phyloP scores from a whole-genome alignment of 2,888 invertebrate species.

The Megastigmus dorsalis region DNA sequence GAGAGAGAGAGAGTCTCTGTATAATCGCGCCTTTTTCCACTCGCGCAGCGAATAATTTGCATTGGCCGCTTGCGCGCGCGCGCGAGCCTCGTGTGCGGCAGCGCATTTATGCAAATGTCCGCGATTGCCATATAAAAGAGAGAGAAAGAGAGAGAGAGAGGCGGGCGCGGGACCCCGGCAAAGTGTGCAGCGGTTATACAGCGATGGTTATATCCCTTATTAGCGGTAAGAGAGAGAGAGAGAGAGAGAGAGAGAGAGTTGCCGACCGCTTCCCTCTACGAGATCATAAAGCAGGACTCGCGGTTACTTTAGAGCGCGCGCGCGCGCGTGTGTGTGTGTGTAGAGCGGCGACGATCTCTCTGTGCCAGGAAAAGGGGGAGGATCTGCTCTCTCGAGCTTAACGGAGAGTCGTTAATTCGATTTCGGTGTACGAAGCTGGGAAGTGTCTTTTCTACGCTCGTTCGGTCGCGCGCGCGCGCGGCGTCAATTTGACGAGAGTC shows the following conservation, averaged over 20 bases:
- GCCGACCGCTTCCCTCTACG: too few species aligned
- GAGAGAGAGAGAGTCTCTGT: too few species aligned
- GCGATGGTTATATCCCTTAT: conserved; percentile 47
- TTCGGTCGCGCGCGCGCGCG: not conserved
- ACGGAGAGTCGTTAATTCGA: conserved; percentile 33
- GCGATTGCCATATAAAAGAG: conserved; percentile 42
- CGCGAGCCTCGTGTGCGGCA: not conserved
- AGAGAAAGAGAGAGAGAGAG: too few species aligned
- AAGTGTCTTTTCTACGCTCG: conserved; percentile 19
- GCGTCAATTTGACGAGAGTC: conserved; percentile 14
- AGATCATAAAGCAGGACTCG: conserved; percentile 32
- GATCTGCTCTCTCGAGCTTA: too few species aligned
- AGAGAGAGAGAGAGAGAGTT: too few species aligned
- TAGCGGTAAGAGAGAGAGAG: too few species aligned
- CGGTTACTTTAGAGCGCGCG: conserved; percentile 46
- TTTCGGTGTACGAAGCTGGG: not conserved
- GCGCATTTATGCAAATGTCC: conserved; percentile 52
- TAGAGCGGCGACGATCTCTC: too few species aligned
- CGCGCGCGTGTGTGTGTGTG: too few species aligned
- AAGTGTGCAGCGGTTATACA: conserved; percentile 8
- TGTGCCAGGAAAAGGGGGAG: too few species aligned
- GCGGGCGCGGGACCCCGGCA: conserved; percentile 18
- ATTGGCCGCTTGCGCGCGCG: too few species aligned
- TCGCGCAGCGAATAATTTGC: conserved; percentile 46
- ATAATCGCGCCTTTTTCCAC: conserved; percentile 46